These are phyloP conservation scores for Enteromius treurensis DNA, from an alignment of 2,797 vertebrate genomes.

Conservation along the genomic window DNA sequence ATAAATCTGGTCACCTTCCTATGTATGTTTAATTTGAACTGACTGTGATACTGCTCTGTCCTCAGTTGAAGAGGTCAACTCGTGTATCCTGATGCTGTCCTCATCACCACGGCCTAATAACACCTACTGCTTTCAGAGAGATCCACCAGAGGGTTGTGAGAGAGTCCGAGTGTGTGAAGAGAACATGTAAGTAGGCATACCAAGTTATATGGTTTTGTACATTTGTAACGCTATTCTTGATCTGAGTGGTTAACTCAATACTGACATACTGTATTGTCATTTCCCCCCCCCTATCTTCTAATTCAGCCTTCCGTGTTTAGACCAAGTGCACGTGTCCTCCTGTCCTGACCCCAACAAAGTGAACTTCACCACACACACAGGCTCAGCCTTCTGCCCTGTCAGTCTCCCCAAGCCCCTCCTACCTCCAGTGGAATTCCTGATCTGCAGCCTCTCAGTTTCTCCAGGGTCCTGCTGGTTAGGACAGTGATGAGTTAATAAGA, in stretches of 20 bases:
- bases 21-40: background rate
- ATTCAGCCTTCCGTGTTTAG: slow-evolving; percentile 70
- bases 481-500: slow-evolving; percentile 53
- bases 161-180: slow-evolving; percentile 83
- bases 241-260: background rate
- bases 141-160: slow-evolving; percentile 90
- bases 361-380: slow-evolving; percentile 87
- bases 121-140: slow-evolving; percentile 88
- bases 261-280: background rate
- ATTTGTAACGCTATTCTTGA: background rate
- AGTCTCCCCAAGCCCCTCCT: slow-evolving; percentile 85
- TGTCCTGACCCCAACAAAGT: slow-evolving; percentile 93
- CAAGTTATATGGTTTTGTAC: background rate
- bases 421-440: slow-evolving; percentile 82
- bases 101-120: slow-evolving; percentile 90
- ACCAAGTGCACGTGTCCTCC: slow-evolving; percentile 76
- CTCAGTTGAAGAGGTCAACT: slow-evolving; percentile 5
- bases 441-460: slow-evolving; percentile 77
- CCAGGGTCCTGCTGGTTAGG: slow-evolving; percentile 60
- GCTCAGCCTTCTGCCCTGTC: slow-evolving; percentile 89
- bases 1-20: background rate
- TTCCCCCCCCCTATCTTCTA: background rate
- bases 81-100: slow-evolving; percentile 65
- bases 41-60: background rate
- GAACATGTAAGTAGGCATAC: slow-evolving; percentile 70